A percentile compares a stretch with the other conserved stretches of the same genome.
These are phyloP conservation scores for Piezodorus guildinii DNA, from an alignment of 1,140 invertebrate species.

Conservation along the genomic window DNA sequence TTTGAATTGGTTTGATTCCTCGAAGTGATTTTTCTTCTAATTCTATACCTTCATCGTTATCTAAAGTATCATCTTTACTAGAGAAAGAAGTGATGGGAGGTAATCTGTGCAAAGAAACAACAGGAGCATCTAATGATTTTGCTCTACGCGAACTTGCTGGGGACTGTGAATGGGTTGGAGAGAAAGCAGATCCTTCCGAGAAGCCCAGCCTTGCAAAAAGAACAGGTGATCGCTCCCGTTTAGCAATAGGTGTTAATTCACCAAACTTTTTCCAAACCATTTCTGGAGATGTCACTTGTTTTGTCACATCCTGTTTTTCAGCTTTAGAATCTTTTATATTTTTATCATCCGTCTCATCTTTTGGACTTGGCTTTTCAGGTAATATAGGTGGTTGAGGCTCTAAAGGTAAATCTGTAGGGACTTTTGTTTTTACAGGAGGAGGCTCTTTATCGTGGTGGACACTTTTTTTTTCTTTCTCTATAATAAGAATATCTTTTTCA, in stretches of 20 bases:
- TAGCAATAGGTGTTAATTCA: conserved; percentile 28
- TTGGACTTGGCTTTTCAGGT: too few relatives aligned
- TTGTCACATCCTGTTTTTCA: conserved; percentile 22
- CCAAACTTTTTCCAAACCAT: conserved; percentile 41
- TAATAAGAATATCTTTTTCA: too few relatives aligned
- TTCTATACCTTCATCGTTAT: conserved; percentile 30
- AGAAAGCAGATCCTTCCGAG: conserved; percentile 65
- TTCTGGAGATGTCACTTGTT: conserved; percentile 42
- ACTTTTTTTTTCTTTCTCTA: too few relatives aligned
- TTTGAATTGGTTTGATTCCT: conserved; percentile 12
- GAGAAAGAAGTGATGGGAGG: conserved; percentile 76
- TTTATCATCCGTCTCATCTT: not conserved
- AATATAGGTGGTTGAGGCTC: too few relatives aligned
- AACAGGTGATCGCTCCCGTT: conserved; percentile 55
- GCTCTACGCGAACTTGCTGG: conserved; percentile 59
- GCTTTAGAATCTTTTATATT: not conserved
- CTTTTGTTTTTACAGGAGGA: too few relatives aligned
- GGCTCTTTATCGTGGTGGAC: too few relatives aligned
- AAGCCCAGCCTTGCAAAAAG: conserved; percentile 66
- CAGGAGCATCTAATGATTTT: conserved; percentile 69
- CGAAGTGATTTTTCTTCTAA: conserved; percentile 29
- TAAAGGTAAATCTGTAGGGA: too few relatives aligned
- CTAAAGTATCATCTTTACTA: conserved; percentile 72
- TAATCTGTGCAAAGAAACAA: conserved; percentile 61
- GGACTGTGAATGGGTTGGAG: conserved; percentile 58